Evolutionary conservation across 2,113 vertebrate genomes (phyloP).

Genomic region (Sciurus niger): DNA sequence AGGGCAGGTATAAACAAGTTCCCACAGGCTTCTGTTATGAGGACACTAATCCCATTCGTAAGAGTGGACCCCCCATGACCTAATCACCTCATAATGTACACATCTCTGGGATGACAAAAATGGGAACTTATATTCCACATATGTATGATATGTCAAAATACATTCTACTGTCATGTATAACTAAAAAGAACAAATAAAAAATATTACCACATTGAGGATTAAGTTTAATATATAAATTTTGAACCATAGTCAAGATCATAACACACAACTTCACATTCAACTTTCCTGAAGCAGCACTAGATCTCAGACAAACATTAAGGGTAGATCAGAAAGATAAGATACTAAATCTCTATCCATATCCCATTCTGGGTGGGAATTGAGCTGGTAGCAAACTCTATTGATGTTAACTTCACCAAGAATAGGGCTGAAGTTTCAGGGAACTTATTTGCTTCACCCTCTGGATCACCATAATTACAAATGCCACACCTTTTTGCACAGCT

Average conservation of each 20-base stretch:
- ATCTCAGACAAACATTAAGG: constrained; percentile 7
- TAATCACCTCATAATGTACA: not conserved
- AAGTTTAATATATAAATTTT: not conserved
- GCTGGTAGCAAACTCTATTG: not conserved
- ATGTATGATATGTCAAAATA: too few species aligned
- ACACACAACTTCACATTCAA: not conserved
- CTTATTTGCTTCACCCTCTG: not conserved
- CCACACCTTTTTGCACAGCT: not conserved
- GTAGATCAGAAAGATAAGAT: not conserved
- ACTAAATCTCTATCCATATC: constrained; percentile 2
- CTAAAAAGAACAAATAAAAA: not conserved
- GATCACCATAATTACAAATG: not conserved
- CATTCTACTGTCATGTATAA: too few species aligned
- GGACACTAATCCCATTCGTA: not conserved
- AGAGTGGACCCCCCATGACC: not conserved
- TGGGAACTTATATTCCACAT: too few species aligned
- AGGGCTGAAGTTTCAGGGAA: not conserved
- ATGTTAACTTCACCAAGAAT: not conserved
- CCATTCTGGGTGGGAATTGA: not conserved
- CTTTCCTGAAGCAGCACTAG: not conserved
- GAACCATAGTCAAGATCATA: not conserved
- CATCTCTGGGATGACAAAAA: not conserved
- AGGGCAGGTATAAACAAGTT: not conserved
- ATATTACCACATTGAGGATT: not conserved
- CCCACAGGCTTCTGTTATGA: not conserved